Evolutionary conservation across 2,888 invertebrate species (phyloP), one percentile per base, ranked within the genome.

Genomic region (Macroteleia sp.): DNA sequence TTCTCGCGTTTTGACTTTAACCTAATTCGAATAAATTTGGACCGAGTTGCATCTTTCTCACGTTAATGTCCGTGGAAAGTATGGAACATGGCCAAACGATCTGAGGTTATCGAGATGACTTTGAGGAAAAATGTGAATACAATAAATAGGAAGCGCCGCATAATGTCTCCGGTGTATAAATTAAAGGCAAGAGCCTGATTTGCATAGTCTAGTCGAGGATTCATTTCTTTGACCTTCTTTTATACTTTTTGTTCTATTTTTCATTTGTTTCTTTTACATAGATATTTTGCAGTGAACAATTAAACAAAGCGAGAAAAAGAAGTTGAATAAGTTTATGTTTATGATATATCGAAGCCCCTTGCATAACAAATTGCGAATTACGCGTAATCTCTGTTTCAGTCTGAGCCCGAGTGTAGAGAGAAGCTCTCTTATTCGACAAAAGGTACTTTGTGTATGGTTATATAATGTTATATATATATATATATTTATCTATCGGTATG

Each of bases 311-410:
- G 14, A 67, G 12, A 44, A 8, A 41, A 25, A 28, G 50, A 6
- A 64, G 16, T 61, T 70, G 41, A 22, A 54, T 61, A 22, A 54
- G 5, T 46, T 61, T 46, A 46, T 75, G 44, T 54, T 75, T 67
- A 73, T 57, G 25, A 66, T 74, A 44, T 66, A 59, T 67, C 61
- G 61, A 66, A 67, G 56, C 42, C 61, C 75, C 67, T 75, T 67
- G 61, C 67, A 61, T 81, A 77, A 83, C 80, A 83, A 85, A 87
- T 86, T 86, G 88, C 88, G 88, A 88, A 90, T 90, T 87, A 87
- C 88, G 88, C 89, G 90, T 90, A 87, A 91, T 91, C 89, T 91
- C 88, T 91, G 91, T 91, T 91, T 91, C 91, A 91, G 91, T 91
- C 88, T 90, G 91, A 91, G 86, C 91, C 90, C 89, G 89, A 91